phyloP scores from a whole-genome alignment of 2,888 invertebrate species.

The Podotricha telesiphe region DNA sequence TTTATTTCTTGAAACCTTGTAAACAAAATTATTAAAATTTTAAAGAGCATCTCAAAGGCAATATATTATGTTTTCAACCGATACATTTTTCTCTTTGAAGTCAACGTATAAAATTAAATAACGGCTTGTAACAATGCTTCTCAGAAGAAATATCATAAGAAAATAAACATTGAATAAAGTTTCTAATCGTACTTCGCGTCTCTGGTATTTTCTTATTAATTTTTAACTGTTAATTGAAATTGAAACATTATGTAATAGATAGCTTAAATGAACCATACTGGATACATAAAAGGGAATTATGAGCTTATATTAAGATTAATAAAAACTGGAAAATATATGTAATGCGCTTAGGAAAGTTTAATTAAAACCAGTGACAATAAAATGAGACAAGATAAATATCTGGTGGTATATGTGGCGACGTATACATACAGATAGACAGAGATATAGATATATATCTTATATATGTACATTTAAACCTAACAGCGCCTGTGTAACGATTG shows the following conservation, averaged over 20 bases:
- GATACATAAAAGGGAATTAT: neutral
- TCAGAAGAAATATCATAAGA: neutral
- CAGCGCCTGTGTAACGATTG: no score
- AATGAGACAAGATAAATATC: no score
- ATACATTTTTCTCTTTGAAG: conserved; percentile 16
- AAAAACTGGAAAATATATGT: no score
- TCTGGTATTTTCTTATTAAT: conserved; percentile 1
- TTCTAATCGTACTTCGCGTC: neutral
- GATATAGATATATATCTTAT: no score
- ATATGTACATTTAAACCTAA: no score
- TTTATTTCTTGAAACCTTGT: conserved; percentile 17
- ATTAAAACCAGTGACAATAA: no score
- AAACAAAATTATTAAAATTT: conserved; percentile 19
- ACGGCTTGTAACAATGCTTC: conserved; percentile 9
- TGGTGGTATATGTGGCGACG: no score
- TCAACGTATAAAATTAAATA: conserved; percentile 1
- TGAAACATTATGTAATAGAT: neutral
- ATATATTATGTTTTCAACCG: conserved; percentile 14
- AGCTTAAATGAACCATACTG: neutral
- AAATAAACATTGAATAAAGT: conserved; percentile 1
- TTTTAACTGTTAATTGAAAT: neutral
- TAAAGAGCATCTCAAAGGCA: conserved; percentile 15
- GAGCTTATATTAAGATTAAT: no score
- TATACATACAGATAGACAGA: no score
- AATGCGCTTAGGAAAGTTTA: no score